These are phyloP conservation scores for Oreotrochilus melanogaster DNA, from an alignment of 2,113 vertebrate species.

Conservation along the genomic window DNA sequence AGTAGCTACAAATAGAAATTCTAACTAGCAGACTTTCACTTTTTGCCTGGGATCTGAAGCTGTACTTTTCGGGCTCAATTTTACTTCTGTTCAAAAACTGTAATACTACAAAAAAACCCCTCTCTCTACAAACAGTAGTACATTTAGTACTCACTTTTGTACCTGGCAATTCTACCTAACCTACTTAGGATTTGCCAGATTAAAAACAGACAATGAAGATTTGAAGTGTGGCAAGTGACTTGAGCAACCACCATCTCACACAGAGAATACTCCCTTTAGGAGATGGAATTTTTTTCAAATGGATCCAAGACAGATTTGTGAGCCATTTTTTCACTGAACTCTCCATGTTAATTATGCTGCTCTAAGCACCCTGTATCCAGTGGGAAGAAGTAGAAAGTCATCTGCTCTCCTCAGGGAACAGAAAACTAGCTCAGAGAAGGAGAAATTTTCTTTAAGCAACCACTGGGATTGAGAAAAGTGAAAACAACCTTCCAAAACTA, in stretches of 20 bases:
- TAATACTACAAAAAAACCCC: neutral
- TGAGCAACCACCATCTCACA: rapidly evolving
- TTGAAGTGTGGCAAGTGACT: neutral
- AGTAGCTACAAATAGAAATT: neutral
- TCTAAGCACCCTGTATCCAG: rapidly evolving
- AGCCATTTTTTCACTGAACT: neutral
- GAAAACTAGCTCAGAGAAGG: neutral
- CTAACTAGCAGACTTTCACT: neutral
- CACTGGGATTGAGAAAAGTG: neutral
- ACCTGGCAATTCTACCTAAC: neutral
- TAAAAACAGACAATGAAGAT: neutral
- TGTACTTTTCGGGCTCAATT: neutral
- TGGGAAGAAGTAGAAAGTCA: neutral
- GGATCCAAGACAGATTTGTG: neutral
- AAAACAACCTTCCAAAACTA: neutral
- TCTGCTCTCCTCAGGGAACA: neutral
- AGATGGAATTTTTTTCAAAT: neutral
- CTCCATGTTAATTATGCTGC: neutral
- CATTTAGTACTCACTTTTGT: neutral
- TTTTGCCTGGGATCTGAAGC: neutral
- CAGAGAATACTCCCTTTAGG: neutral
- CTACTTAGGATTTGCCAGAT: neutral
- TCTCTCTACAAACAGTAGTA: neutral
- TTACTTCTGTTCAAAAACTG: neutral
- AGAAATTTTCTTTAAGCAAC: neutral